phyloP scores from a whole-genome alignment of 1,140 invertebrate species.

The Diuraphis noxia region DNA sequence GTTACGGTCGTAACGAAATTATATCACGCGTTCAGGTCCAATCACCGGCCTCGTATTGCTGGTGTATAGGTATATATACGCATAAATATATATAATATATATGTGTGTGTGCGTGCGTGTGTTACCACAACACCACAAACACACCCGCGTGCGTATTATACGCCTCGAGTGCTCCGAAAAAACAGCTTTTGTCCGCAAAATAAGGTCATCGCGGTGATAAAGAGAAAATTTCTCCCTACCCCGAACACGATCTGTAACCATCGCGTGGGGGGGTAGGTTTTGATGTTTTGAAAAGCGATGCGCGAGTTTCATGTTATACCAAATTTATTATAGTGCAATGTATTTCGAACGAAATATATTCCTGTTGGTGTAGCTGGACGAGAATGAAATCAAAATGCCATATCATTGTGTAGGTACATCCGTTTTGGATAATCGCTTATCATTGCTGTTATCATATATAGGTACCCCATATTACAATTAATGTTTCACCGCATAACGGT shows the following conservation, averaged over 20 bases:
- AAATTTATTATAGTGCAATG: neutral
- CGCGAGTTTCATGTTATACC: neutral
- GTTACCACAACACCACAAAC: too few species aligned
- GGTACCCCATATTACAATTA: too few species aligned
- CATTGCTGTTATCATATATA: too few species aligned
- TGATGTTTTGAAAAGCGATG: neutral
- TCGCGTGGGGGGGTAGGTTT: neutral
- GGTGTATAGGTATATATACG: neutral
- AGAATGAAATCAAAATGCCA: neutral
- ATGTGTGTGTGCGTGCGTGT: too few species aligned
- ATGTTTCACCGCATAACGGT: too few species aligned
- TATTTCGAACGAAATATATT: neutral
- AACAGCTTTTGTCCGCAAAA: neutral
- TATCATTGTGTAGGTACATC: neutral
- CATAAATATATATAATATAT: neutral
- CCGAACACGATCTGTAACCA: neutral
- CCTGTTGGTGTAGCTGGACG: neutral
- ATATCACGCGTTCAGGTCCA: neutral
- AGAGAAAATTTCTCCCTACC: neutral
- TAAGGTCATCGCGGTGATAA: neutral
- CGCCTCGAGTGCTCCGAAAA: neutral
- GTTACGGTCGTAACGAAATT: constrained; percentile 25
- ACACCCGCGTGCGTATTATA: neutral
- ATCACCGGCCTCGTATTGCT: neutral
- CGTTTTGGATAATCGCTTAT: too few species aligned